A percentile compares a stretch with the other conserved stretches of the same genome.
Evolutionary conservation across 1,140 invertebrate genomes (phyloP).

Genomic region (Ceratina calcarata): DNA sequence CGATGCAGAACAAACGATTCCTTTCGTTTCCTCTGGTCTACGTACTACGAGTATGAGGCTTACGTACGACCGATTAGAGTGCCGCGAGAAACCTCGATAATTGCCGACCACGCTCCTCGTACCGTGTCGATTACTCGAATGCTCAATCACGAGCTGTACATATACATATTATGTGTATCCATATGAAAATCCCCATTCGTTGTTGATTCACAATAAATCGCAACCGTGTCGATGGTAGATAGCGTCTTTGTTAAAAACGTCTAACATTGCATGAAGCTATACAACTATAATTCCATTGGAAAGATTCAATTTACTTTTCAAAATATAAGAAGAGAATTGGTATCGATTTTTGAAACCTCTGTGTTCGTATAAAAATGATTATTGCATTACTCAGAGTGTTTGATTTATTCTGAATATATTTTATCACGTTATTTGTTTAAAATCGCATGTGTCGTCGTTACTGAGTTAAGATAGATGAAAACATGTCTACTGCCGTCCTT

Average conservation of each 20-base stretch:
- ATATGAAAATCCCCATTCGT: slow-evolving; percentile 30
- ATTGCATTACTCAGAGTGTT: too few species aligned
- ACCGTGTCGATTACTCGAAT: slow-evolving; percentile 38
- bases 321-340: too few species aligned
- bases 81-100: slow-evolving; percentile 49
- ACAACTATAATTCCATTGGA: slow-evolving; percentile 8
- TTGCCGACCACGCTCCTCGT: slow-evolving; percentile 38
- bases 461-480: too few species aligned
- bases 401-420: too few species aligned
- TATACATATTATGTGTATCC: too few species aligned
- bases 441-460: too few species aligned
- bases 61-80: slow-evolving; percentile 58
- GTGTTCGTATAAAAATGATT: too few species aligned
- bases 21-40: slow-evolving; percentile 14
- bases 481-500: too few species aligned
- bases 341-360: background rate
- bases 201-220: slow-evolving; percentile 28
- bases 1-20: slow-evolving; percentile 69
- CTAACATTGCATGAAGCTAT: too few species aligned
- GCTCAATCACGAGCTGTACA: background rate
- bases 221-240: background rate
- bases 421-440: too few species aligned
- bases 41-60: slow-evolving; percentile 36
- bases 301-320: background rate
- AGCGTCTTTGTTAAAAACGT: background rate